These are phyloP conservation scores for Drosophila nigromelanica DNA, from an alignment of 1,140 invertebrate species.

Conservation along the genomic window DNA sequence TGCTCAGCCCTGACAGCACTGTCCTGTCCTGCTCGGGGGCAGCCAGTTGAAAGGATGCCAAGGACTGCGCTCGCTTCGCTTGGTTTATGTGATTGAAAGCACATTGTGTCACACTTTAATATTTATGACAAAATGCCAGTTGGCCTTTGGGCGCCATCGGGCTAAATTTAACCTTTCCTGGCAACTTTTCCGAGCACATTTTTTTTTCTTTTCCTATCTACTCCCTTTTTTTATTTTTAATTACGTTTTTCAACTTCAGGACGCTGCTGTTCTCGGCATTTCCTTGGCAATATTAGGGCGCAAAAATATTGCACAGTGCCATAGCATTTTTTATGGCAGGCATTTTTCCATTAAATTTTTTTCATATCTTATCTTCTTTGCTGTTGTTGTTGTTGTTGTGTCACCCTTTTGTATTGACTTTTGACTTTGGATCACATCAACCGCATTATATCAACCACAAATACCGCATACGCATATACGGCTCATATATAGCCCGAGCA, in stretches of 20 bases:
- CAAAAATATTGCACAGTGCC: slow-evolving; percentile 36
- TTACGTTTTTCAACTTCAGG: slow-evolving; percentile 51
- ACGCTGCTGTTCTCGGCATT: slow-evolving; percentile 17
- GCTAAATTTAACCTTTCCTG: slow-evolving; percentile 55
- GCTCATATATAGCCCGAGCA: slow-evolving; percentile 20
- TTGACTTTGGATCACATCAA: slow-evolving; percentile 71
- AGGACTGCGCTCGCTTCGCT: slow-evolving; percentile 40
- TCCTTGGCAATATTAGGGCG: slow-evolving; percentile 32
- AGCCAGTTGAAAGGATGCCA: slow-evolving; percentile 51
- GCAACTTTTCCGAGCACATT: slow-evolving; percentile 22
- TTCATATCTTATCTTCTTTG: slow-evolving; percentile 2
- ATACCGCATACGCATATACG: slow-evolving; percentile 42
- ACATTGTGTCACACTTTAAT: slow-evolving; percentile 66
- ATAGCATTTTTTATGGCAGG: slow-evolving; percentile 58
- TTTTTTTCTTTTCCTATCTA: not conserved
- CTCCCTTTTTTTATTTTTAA: slow-evolving; percentile 46
- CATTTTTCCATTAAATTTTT: slow-evolving; percentile 69
- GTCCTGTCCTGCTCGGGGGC: not conserved
- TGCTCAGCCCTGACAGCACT: not conserved
- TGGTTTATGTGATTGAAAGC: slow-evolving; percentile 54
- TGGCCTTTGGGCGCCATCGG: slow-evolving; percentile 31
- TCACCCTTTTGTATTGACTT: slow-evolving; percentile 59
- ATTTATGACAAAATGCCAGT: slow-evolving; percentile 70
- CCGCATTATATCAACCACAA: slow-evolving; percentile 60
- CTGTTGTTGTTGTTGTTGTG: slow-evolving; percentile 17